These are phyloP conservation scores for Centropyge bicolor DNA, from an alignment of 2,797 vertebrate species.

Conservation along the genomic window DNA sequence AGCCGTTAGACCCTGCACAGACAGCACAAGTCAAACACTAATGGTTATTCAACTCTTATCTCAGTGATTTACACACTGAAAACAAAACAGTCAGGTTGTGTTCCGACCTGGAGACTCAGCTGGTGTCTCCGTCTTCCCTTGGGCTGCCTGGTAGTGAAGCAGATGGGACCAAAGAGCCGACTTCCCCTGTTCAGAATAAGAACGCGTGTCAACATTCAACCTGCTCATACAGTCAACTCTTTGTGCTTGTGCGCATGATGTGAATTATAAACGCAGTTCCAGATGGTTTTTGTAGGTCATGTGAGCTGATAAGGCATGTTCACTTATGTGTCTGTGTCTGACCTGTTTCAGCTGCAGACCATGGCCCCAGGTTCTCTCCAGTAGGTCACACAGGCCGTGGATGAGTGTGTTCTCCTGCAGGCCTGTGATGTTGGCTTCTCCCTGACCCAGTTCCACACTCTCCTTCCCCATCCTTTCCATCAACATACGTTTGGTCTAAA, in stretches of 20 bases:
- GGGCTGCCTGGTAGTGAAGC: conserved; percentile 93
- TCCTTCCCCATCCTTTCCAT: conserved; percentile 98
- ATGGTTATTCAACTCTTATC: neutral
- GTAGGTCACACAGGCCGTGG: conserved; percentile 94
- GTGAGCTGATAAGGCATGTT: conserved; percentile 1
- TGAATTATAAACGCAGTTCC: conserved; percentile 2
- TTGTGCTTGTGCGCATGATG: conserved; percentile 10
- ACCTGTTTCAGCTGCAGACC: conserved; percentile 98
- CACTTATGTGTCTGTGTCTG: conserved; percentile 38
- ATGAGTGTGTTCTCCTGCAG: conserved; percentile 97
- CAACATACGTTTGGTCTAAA: conserved; percentile 96
- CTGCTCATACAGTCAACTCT: neutral
- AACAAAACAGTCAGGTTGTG: neutral
- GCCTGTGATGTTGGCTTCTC: conserved; percentile 95
- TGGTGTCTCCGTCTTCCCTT: conserved; percentile 89
- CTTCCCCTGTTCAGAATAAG: conserved; percentile 88
- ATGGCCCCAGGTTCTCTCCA: conserved; percentile 99
- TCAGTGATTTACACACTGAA: conserved; percentile 9
- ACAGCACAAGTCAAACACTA: neutral
- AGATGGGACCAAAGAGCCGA: conserved; percentile 98
- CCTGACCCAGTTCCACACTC: conserved; percentile 93
- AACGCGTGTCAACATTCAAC: conserved; percentile 26
- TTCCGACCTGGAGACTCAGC: conserved; percentile 90
- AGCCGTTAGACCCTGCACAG: conserved; percentile 83
- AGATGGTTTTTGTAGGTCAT: conserved; percentile 34